phyloP scores from a whole-genome alignment of 2,797 vertebrate species.

The Heteromormyrus szaboi region DNA sequence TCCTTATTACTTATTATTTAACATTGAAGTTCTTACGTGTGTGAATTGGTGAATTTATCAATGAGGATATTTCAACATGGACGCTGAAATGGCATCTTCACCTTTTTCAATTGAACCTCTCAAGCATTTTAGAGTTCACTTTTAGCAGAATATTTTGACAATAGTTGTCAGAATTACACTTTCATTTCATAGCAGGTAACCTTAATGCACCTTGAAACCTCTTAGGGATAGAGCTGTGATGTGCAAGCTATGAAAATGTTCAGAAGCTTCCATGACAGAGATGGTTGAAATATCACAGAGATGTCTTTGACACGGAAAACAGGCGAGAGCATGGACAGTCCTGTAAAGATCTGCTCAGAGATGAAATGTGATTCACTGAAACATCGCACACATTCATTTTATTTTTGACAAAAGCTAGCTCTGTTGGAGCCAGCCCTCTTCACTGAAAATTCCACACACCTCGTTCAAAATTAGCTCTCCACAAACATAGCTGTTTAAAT shows the following conservation, averaged over 20 bases:
- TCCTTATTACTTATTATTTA: neutral
- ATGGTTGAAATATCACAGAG: neutral
- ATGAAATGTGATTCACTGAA: slow-evolving; percentile 1
- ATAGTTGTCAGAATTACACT: neutral
- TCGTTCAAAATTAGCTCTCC: neutral
- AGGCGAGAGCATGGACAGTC: neutral
- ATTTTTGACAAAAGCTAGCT: slow-evolving; percentile 12
- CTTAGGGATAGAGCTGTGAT: neutral
- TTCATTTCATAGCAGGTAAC: neutral
- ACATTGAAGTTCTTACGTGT: neutral
- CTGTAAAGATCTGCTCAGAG: neutral
- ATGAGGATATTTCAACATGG: neutral
- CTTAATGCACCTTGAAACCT: neutral
- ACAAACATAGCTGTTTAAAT: neutral
- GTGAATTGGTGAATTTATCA: neutral
- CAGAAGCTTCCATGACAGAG: neutral
- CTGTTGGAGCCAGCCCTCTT: slow-evolving; percentile 10
- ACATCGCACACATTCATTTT: neutral
- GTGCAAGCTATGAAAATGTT: neutral
- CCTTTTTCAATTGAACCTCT: neutral
- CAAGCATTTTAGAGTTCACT: neutral
- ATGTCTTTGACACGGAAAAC: neutral
- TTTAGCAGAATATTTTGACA: neutral
- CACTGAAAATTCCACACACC: neutral
- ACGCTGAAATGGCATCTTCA: neutral